Percentiles rank a stretch among this genome's conserved stretches.
phyloP scores from a whole-genome alignment of 1,140 invertebrate genomes.

The Drosophila serrata region DNA sequence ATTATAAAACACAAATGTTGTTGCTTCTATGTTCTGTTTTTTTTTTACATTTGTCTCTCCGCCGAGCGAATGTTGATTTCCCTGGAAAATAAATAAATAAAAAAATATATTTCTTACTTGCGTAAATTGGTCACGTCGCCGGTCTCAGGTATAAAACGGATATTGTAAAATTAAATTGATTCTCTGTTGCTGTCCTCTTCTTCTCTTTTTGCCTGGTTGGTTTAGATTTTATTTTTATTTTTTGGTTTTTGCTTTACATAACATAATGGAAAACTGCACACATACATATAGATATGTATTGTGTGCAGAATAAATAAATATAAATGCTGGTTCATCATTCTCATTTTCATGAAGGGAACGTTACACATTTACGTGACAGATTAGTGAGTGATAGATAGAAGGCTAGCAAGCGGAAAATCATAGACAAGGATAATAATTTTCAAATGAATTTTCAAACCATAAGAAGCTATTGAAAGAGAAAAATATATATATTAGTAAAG shows the following conservation, averaged over 20 bases:
- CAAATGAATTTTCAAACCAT: constrained; percentile 59
- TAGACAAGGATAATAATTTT: constrained; percentile 48
- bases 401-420: constrained; percentile 7
- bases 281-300: constrained; percentile 55
- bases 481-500: background rate
- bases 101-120: constrained; percentile 76
- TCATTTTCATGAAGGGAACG: constrained; percentile 73
- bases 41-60: constrained; percentile 20
- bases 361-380: constrained; percentile 80
- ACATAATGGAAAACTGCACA: constrained; percentile 62
- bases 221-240: constrained; percentile 41
- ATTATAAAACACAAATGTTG: constrained; percentile 46
- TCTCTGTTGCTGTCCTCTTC: constrained; percentile 24
- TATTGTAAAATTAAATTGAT: constrained; percentile 84
- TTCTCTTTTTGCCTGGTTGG: constrained; percentile 12
- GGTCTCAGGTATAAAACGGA: constrained; percentile 78
- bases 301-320: constrained; percentile 75
- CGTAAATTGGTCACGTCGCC: constrained; percentile 79
- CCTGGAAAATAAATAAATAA: constrained; percentile 74
- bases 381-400: constrained; percentile 52
- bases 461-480: background rate
- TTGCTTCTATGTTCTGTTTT: background rate
- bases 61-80: constrained; percentile 61
- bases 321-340: constrained; percentile 67
- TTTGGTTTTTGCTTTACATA: constrained; percentile 51